Base-by-base conservation (phyloP, 1,140 invertebrate species). In the Trachymyrmex cornetzi region DNA sequence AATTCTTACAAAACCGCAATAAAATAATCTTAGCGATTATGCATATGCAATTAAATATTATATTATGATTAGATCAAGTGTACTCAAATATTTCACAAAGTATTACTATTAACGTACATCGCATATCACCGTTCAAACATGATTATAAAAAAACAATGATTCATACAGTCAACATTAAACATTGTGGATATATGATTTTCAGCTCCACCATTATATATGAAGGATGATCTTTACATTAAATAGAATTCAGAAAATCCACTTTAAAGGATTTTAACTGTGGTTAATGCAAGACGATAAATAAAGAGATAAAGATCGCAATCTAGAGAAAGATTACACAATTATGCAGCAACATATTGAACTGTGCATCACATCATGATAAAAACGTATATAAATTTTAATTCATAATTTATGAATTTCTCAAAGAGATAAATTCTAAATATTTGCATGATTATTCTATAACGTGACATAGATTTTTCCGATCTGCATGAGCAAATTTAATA, bases 11-110 rank as follows among this genome's bases (percentile, higher is more conserved):
- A 81, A 61, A 69, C 44, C 24, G 55, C 50, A 59, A 22, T 53
- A 81, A 50, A 77, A 86, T 71, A 3, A 44, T 50, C 44, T 24
- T 50, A 50, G 27, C 67, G 30, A 86, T 14, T 67, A 71, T 59
- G 27, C 30, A 50, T 66, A 59, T 38, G 27, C 69, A 84, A 84
- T 84, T 66, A 77, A 85, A 85, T 85, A 77, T 84, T 61, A 85
- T 67, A 61, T 38, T 48, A 77, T 24, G 48, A 77, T 64, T 63
- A 50, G 57, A 77, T 77, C 44, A 24, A 79, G 27, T 61, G 2
- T 77, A 77, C 27, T 50, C 48, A 38, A 22, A 55, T 2, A 64
- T 48, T 30, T 48, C 24, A 61, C n/a, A 80, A 24, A 48, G n/a
- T 72, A 59, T 44, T 61, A 77, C 14, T 38, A 85, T 57, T 79